Base-by-base conservation (phyloP, 2,113 vertebrate species). In the Neotoma lepida region DNA sequence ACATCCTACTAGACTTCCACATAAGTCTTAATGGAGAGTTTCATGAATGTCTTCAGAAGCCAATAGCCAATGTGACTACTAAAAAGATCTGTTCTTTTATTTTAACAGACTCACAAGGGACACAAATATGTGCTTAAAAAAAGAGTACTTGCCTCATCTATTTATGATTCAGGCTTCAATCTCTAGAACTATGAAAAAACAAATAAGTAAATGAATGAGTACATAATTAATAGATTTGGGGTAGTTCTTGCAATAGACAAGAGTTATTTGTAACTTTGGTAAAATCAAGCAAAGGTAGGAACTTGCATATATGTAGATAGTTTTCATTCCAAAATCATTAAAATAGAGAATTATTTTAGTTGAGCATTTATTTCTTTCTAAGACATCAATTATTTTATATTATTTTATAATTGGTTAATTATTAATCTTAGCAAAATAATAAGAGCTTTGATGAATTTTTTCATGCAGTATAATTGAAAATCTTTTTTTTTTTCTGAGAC, bases 381-480 rank as follows among this genome's bases (percentile, higher is more conserved):
- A 74, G 51, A 93, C 89, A 89, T n/a, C n/a, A n/a, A n/a, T n/a
- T n/a, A n/a, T n/a, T n/a, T n/a, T n/a, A n/a, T n/a, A n/a, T n/a
- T n/a, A n/a, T n/a, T n/a, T n/a, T n/a, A n/a, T n/a, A n/a, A n/a
- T n/a, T n/a, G n/a, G n/a, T 54, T 95, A 76, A 80, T 81, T 81
- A 92, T 46, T 30, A 81, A 77, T 71, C 35, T 71, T 46, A 61
- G 9, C 30, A 81, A 41, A 73, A 33, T 78, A 85, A 80, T 2
- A 61, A 51, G 89, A 70, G 86, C 6, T 54, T 77, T 39, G n/a
- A 80, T 93, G 17, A 93, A 70, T 63, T 88, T 90, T 56, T 91
- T 56, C 28, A 85, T 88, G 20, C 74, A 82, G 9, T 78, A 5
- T 89, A 30, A 74, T 12, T 87, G 33, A 94, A 64, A 96, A 91